Evolutionary conservation across 1,140 invertebrate species (phyloP).

Genomic region (Thalassaphorura encarpata): DNA sequence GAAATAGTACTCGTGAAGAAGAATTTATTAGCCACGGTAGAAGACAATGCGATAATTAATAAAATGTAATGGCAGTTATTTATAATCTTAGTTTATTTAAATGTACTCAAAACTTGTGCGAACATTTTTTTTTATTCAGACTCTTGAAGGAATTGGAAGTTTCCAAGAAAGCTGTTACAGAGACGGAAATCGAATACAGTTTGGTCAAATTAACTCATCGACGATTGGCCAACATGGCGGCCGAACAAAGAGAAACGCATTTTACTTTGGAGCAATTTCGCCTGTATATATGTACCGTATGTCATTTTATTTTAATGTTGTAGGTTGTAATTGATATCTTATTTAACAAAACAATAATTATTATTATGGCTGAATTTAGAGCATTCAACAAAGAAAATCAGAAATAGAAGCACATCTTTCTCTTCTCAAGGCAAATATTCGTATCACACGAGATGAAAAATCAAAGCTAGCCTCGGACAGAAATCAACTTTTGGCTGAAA

Average conservation of each 20-base stretch:
- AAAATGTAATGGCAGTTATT: too few species aligned
- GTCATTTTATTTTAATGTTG: neutral
- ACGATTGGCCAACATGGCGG: neutral
- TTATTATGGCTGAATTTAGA: too few species aligned
- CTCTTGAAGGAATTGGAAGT: neutral
- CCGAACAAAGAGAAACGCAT: constrained; percentile 1
- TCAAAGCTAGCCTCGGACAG: constrained; percentile 47
- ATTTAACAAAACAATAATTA: too few species aligned
- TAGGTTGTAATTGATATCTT: neutral
- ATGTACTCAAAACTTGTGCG: neutral
- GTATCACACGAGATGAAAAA: constrained; percentile 47
- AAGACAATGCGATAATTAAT: too few species aligned
- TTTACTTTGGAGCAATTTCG: constrained; percentile 16
- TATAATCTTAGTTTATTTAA: too few species aligned
- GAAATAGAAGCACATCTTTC: constrained; percentile 21
- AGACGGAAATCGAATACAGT: constrained; percentile 7
- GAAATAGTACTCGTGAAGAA: too few species aligned
- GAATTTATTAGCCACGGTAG: too few species aligned
- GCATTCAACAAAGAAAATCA: constrained; percentile 8
- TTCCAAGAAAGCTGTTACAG: neutral
- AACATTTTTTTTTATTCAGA: neutral
- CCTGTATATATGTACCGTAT: constrained; percentile 11
- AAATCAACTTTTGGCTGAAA: constrained; percentile 44
- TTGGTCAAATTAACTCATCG: constrained; percentile 14
- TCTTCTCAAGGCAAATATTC: constrained; percentile 37